A percentile compares a stretch with the other conserved stretches of the same genome.
These are phyloP conservation scores for Stenurella melanura DNA, from an alignment of 2,888 invertebrate species.

Conservation along the genomic window DNA sequence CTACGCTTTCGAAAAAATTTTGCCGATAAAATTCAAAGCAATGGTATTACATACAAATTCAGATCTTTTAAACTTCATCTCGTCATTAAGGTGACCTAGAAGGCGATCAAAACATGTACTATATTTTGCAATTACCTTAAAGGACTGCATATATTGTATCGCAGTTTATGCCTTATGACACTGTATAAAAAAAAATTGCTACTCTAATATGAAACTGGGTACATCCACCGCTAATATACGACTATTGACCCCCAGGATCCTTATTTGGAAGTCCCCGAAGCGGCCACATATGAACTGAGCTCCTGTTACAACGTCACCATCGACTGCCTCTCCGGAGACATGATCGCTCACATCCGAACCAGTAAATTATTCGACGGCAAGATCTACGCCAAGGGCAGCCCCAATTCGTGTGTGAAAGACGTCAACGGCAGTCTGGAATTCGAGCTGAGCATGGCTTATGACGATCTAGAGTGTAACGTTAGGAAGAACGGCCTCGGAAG, in stretches of 20 bases:
- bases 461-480: slow-evolving; percentile 94
- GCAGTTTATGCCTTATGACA: no score
- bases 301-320: slow-evolving; percentile 97
- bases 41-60: no score
- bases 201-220: not conserved
- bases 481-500: slow-evolving; percentile 89
- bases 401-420: slow-evolving; percentile 93
- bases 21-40: no score
- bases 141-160: no score
- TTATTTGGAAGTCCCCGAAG: slow-evolving; percentile 92
- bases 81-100: no score
- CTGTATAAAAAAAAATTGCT: not conserved
- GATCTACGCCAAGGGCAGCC: slow-evolving; percentile 95
- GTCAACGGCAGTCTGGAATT: slow-evolving; percentile 92
- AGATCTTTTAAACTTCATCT: no score
- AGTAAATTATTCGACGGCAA: slow-evolving; percentile 95
- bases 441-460: slow-evolving; percentile 93
- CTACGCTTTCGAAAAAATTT: no score
- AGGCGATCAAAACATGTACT: no score
- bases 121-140: no score
- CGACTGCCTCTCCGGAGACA: slow-evolving; percentile 93
- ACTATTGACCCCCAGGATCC: slow-evolving; percentile 79
- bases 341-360: slow-evolving; percentile 94
- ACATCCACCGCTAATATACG: not conserved
- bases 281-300: slow-evolving; percentile 92